phyloP scores from a whole-genome alignment of 2,797 vertebrate genomes.

The Protosalanx chinensis region DNA sequence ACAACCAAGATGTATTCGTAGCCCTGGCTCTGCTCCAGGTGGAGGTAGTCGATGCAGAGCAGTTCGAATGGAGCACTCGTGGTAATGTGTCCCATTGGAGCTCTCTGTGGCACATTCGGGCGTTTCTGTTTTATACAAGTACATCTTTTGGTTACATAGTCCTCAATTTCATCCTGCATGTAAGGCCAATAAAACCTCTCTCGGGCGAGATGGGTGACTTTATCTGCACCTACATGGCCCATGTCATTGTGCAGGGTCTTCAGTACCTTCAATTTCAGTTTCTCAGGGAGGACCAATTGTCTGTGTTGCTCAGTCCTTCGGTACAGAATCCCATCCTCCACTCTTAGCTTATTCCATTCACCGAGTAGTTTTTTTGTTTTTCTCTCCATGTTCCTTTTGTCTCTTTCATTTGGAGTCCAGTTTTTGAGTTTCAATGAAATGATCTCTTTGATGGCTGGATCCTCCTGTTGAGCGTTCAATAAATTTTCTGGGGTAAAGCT shows the following conservation, averaged over 20 bases:
- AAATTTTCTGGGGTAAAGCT: too few species aligned
- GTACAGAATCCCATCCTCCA: conserved; percentile 19
- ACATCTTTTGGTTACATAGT: conserved; percentile 15
- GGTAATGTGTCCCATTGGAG: conserved; percentile 22
- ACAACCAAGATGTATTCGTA: conserved; percentile 22
- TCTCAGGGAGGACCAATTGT: conserved; percentile 14
- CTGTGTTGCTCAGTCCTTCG: not conserved
- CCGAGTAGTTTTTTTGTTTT: conserved; percentile 1
- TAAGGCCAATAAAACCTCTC: conserved; percentile 2
- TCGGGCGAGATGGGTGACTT: conserved; percentile 6
- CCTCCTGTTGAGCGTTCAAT: not conserved
- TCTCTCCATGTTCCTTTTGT: not conserved
- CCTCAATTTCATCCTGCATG: conserved; percentile 15
- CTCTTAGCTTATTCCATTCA: conserved; percentile 20
- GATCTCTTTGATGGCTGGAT: not conserved
- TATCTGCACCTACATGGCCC: conserved; percentile 25
- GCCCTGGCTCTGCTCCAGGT: conserved; percentile 10
- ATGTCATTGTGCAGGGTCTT: conserved; percentile 17
- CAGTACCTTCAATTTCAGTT: conserved; percentile 8
- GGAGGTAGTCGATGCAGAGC: conserved; percentile 20
- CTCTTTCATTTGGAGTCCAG: conserved; percentile 17
- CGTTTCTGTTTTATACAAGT: conserved; percentile 22
- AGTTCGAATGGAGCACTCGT: conserved; percentile 22
- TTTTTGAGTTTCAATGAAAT: not conserved
- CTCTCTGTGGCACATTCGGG: conserved; percentile 4